Evolutionary conservation across 2,888 invertebrate species (phyloP), one percentile per base, ranked within the genome.

Genomic region (Drosophila kambysellisi): DNA sequence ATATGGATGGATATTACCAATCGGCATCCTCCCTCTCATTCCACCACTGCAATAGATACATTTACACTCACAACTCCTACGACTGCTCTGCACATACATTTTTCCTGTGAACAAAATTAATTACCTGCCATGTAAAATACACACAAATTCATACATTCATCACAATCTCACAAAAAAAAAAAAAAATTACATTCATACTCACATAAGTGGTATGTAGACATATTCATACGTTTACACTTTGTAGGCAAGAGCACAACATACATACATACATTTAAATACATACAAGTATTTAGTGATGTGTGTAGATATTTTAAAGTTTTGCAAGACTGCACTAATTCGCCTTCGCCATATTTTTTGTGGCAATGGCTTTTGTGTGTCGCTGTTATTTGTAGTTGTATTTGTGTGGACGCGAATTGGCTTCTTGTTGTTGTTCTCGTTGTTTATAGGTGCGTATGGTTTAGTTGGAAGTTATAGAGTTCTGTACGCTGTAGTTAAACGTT

Each of bases 261-360:
- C 50, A 60, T 57, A 20, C 48, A 43, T 43, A 51, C 25, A 25
- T 25, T 25, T 62, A 52, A 48, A 61, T 52, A 60, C 60, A 48
- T 58, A 37, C 53, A 50, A 62, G 32, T 64, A 35, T 59, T 74
- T 68, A 51, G 43, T 29, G 51, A 52, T 64, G 74, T 63, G 46
- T 37, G 63, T 57, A 41, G 64, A 56, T 74, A 65, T 74, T 70
- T 80, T 48, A 71, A 67, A 76, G 76, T 76, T 76, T 78, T 76
- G 67, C 76, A 81, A 81, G 66, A 79, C 76, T 81, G 81, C 81
- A 79, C 81, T 81, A 79, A 79, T 76, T 79, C 59, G 64, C 61
- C 76, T 72, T 78, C 79, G 79, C 81, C 79, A 81, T 79, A 79
- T 79, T 79, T 80, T 74, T 79, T 71, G 76, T 68, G 41, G 64